phyloP scores from a whole-genome alignment of 2,888 invertebrate genomes.

The Drosophila fulvimacula region DNA sequence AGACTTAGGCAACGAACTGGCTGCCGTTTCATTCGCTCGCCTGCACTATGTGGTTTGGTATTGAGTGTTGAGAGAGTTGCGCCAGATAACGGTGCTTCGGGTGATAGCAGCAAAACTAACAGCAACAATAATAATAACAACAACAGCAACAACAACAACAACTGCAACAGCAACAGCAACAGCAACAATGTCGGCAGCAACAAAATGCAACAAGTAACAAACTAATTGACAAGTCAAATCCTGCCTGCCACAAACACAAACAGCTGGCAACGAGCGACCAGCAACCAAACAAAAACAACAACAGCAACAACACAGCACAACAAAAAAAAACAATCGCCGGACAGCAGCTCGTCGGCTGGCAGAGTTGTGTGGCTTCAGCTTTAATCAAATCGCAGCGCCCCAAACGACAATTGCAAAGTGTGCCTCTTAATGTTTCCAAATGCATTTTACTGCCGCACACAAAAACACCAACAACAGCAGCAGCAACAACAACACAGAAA shows the following conservation, averaged over 20 bases:
- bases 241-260: constrained; percentile 69
- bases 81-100: constrained; percentile 70
- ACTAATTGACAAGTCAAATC: constrained; percentile 81
- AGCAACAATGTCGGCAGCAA: constrained; percentile 35
- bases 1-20: constrained; percentile 79
- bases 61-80: constrained; percentile 39
- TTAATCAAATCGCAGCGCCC: constrained; percentile 74
- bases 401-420: constrained; percentile 78
- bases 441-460: constrained; percentile 64
- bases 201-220: constrained; percentile 64
- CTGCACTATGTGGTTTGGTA: constrained; percentile 31
- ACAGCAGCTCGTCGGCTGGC: constrained; percentile 68
- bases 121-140: constrained; percentile 35
- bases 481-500: not conserved
- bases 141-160: constrained; percentile 30
- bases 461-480: constrained; percentile 16
- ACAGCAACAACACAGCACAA: constrained; percentile 25
- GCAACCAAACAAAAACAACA: constrained; percentile 31
- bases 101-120: constrained; percentile 62
- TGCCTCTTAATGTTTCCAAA: constrained; percentile 78
- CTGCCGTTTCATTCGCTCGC: constrained; percentile 55
- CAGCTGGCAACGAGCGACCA: constrained; percentile 38
- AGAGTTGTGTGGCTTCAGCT: constrained; percentile 53
- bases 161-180: constrained; percentile 31
- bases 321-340: constrained; percentile 64